A percentile compares a stretch with the other conserved stretches of the same genome.
These are phyloP conservation scores for Australoheros scitulus DNA, from an alignment of 2,113 vertebrate species.

Conservation along the genomic window DNA sequence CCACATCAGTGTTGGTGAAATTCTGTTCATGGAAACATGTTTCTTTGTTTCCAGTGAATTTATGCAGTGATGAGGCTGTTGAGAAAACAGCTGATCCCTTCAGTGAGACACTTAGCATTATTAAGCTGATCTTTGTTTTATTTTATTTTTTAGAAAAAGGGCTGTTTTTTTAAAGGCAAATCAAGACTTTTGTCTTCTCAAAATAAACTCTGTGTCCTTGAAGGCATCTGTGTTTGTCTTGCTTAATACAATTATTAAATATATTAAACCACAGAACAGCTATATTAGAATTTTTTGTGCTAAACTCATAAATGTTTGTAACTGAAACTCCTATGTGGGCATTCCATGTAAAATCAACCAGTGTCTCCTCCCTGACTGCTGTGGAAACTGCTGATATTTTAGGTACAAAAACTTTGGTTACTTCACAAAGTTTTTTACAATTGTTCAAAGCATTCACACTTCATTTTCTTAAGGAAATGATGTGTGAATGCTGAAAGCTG, in stretches of 20 bases:
- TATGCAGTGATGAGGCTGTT: not conserved
- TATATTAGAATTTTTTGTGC: not conserved
- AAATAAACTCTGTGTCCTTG: conserved; percentile 45
- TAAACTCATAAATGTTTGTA: too few species aligned
- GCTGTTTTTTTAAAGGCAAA: conserved; percentile 54
- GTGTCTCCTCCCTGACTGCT: too few species aligned
- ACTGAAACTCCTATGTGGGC: not conserved
- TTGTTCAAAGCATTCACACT: too few species aligned
- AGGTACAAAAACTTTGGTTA: too few species aligned
- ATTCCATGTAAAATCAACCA: not conserved
- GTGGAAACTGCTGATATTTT: too few species aligned
- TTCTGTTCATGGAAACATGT: not conserved
- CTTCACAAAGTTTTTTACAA: too few species aligned
- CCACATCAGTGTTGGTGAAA: not conserved
- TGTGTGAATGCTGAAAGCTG: too few species aligned
- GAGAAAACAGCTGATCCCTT: not conserved
- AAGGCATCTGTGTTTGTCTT: too few species aligned
- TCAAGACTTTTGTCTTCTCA: not conserved
- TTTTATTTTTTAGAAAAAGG: conserved; percentile 45
- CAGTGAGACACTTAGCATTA: not conserved
- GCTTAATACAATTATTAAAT: too few species aligned
- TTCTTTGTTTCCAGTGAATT: not conserved
- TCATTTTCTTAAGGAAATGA: too few species aligned
- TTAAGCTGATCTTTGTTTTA: not conserved
- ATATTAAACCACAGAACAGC: too few species aligned